phyloP scores from a whole-genome alignment of 2,888 invertebrate genomes.

The Himalopsyche tibetana region DNA sequence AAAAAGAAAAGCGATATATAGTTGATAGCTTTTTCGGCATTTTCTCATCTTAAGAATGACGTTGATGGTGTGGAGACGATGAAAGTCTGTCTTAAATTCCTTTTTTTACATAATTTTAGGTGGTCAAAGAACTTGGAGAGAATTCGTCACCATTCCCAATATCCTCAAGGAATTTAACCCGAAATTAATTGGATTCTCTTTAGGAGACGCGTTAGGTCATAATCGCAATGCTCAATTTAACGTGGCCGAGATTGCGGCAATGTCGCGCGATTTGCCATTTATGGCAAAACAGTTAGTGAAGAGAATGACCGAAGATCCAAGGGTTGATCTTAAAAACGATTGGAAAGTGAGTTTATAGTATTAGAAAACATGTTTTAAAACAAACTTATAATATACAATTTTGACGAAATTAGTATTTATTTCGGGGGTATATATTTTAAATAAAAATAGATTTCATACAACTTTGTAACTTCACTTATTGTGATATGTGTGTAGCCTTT shows the following conservation, averaged over 20 bases:
- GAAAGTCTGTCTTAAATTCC: too few relatives aligned
- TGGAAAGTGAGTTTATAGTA: conserved; percentile 76
- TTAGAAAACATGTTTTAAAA: too few relatives aligned
- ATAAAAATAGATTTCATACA: too few relatives aligned
- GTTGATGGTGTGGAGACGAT: too few relatives aligned
- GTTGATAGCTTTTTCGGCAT: too few relatives aligned
- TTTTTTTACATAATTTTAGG: conserved; percentile 68
- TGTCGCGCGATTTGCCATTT: conserved; percentile 77
- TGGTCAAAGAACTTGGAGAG: conserved; percentile 76
- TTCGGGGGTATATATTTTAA: too few relatives aligned
- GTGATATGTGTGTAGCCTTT: too few relatives aligned
- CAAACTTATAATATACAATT: too few relatives aligned
- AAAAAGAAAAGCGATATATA: too few relatives aligned
- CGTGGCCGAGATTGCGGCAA: conserved; percentile 78
- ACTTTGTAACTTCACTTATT: too few relatives aligned
- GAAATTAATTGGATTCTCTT: conserved; percentile 79
- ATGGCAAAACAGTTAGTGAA: conserved; percentile 77
- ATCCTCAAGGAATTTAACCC: conserved; percentile 81
- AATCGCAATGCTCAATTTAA: conserved; percentile 75
- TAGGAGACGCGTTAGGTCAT: conserved; percentile 72
- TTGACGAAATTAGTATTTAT: too few relatives aligned
- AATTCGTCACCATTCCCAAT: conserved; percentile 78
- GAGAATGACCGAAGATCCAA: conserved; percentile 75
- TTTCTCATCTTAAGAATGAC: too few relatives aligned
- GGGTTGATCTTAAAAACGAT: conserved; percentile 76